Base-by-base conservation (phyloP, 2,797 vertebrate species). In the Bradypodion pumilum region DNA sequence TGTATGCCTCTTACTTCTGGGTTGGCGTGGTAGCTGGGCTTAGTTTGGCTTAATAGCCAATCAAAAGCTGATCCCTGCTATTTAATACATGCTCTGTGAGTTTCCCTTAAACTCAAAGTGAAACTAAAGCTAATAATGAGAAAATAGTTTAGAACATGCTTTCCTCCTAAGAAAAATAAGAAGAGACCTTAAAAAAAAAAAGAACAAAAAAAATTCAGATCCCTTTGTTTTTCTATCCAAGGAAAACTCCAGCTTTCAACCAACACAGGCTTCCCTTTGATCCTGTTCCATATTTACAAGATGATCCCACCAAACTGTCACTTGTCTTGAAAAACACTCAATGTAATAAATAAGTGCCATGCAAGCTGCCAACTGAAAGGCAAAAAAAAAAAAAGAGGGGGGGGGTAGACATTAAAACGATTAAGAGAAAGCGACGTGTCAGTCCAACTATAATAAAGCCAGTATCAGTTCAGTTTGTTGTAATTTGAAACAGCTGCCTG, bases 401-500 rank as follows among this genome's bases (percentile, higher is more conserved):
- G n/a, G 93, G 87, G 66, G 66, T 85, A 92, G 91, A 92, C 87
- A 81, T 85, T 94, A 94, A 93, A 92, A 91, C 15, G 84, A 93
- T 92, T 89, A 87, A 86, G 90, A 91, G 89, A 93, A 93, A 91
- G 93, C 80, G 88, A 88, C 84, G 60, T 83, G 76, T 80, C 88
- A 79, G 93, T 90, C 93, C 93, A 91, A 76, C 91, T 84, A 83
- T 86, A 94, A 94, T 92, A 94, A 95, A 95, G 93, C 85, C 94
- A 94, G 92, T 94, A 91, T 94, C 91, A 91, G 74, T 92, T 89
- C 60, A 89, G 87, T 92, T 65, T 46, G 77, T 9, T 66, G 89
- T 97, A 96, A 96, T 95, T 94, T 90, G 89, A 95, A 96, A 91
- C 96, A 96, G 94, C 95, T 95, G 96, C 91, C 37, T 84, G 88